phyloP scores from a whole-genome alignment of 2,797 vertebrate species.

The Ataeniobius toweri region DNA sequence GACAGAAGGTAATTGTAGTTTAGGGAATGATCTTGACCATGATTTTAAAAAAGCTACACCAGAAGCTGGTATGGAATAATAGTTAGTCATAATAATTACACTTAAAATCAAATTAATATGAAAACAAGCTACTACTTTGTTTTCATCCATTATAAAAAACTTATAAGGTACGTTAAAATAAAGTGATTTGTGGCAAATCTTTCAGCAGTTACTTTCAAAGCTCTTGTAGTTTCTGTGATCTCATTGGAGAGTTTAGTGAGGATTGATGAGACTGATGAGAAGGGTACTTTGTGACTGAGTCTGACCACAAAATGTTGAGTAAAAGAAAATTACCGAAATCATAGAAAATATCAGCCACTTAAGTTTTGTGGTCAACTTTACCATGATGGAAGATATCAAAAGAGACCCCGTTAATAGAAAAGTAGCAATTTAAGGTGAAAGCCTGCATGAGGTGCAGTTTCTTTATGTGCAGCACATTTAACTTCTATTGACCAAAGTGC shows the following conservation, averaged over 20 bases:
- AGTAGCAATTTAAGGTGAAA: slow-evolving; percentile 49
- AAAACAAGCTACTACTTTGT: slow-evolving; percentile 4
- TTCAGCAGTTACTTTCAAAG: slow-evolving; percentile 26
- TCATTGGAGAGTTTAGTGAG: slow-evolving; percentile 42
- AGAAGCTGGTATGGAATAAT: neutral
- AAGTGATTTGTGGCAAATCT: slow-evolving; percentile 32
- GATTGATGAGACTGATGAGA: slow-evolving; percentile 53
- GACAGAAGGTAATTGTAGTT: neutral
- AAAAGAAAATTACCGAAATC: neutral
- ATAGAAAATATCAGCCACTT: slow-evolving; percentile 27
- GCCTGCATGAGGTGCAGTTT: slow-evolving; percentile 44
- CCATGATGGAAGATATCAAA: slow-evolving; percentile 59
- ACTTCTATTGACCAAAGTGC: neutral
- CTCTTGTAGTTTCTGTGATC: slow-evolving; percentile 36
- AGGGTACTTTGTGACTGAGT: slow-evolving; percentile 36
- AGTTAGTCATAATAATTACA: neutral
- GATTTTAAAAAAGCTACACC: neutral
- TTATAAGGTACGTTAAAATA: slow-evolving; percentile 7
- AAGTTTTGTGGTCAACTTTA: slow-evolving; percentile 34
- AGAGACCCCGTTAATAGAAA: slow-evolving; percentile 61
- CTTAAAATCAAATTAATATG: neutral
- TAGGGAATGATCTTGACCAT: neutral
- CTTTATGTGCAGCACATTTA: neutral
- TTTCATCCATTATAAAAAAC: neutral
- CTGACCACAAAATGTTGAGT: slow-evolving; percentile 46